Evolutionary conservation across 37 sponge, comb jelly and placozoan genomes (phyloP).

Genomic region (Oscarella lobularis): DNA sequence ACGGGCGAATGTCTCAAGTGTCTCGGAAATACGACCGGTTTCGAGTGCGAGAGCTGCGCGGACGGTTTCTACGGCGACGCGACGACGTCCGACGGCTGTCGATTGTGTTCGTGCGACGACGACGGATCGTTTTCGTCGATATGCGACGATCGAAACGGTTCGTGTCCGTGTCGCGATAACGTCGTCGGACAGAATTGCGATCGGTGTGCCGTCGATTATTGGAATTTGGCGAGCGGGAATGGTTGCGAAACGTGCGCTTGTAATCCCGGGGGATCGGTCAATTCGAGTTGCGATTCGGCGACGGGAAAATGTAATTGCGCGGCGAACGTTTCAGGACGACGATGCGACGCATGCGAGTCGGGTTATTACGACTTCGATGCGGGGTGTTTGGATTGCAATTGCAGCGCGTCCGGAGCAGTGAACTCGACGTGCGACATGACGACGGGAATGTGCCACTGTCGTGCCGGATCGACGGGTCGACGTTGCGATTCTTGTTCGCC

Average conservation of each 20-base stretch:
- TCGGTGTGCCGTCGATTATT: not conserved
- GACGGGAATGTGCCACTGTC: not conserved
- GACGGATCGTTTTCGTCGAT: not conserved
- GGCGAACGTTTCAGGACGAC: not conserved
- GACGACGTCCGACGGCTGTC: too few relatives aligned
- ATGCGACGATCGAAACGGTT: not conserved
- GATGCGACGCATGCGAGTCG: not conserved
- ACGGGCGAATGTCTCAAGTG: not conserved
- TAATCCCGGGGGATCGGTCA: not conserved
- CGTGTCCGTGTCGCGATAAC: not conserved
- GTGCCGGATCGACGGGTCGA: not conserved
- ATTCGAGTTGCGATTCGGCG: not conserved
- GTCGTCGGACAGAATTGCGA: not conserved
- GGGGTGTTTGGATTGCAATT: not conserved
- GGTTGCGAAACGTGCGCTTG: not conserved
- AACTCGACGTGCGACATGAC: slow-evolving; percentile 3
- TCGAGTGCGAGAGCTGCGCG: not conserved
- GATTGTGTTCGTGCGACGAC: too few relatives aligned
- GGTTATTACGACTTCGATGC: too few relatives aligned
- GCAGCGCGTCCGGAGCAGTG: not conserved
- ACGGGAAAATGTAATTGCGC: not conserved
- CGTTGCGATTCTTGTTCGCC: not conserved
- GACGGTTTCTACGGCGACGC: not conserved
- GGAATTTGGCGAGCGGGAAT: not conserved
- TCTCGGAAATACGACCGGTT: not conserved